Evolutionary conservation across 2,797 vertebrate species (phyloP), one percentile per base, ranked within the genome.

Genomic region (Phataginus tricuspis): DNA sequence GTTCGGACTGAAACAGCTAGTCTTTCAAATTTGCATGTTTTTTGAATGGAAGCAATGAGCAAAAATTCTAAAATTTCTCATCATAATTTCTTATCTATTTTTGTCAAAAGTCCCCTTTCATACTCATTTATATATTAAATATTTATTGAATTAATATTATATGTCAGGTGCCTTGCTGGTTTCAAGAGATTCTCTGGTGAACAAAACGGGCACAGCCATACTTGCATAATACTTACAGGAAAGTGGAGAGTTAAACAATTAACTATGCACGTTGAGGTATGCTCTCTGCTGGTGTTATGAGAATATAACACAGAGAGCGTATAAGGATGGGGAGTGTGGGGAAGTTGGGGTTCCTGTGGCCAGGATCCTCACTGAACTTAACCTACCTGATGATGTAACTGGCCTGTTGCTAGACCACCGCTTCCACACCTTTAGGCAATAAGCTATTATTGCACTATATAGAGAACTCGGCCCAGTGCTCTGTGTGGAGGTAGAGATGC

Each of bases 1-100:
- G 37, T 83, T 69, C 10, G 27, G 53, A 82, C 37, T 78, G 63
- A 69, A 82, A 68, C 3, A 74, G 63, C 21, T 82, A 71, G n/a
- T 66, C 45, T 92, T 83, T 51, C 42, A 61, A 90, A 57, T n/a
- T 49, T 88, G 14, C 23, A 9, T 69, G 53, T 64, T 68, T 64
- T 74, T 95, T 39, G 0, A 88, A 91, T 74, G 63, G 21, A 91
- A 80, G n/a, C 29, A 74, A 74, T 85, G n/a, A 96, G 74, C 64
- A 83, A 91, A 77, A 84, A 84, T 61, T 84, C 39, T 61, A 53
- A 91, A 74, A 66, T 88, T 31, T 87, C 49, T 71, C 53, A 39
- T 80, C 55, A 45, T 66, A 68, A 66, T 87, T 91, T 90, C 45
- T 86, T 93, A 42, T 51, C 39, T 68, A 68, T 91, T 79, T 45